Base-by-base conservation (phyloP, 2,888 invertebrate genomes). In the Geotrupes spiniger region DNA sequence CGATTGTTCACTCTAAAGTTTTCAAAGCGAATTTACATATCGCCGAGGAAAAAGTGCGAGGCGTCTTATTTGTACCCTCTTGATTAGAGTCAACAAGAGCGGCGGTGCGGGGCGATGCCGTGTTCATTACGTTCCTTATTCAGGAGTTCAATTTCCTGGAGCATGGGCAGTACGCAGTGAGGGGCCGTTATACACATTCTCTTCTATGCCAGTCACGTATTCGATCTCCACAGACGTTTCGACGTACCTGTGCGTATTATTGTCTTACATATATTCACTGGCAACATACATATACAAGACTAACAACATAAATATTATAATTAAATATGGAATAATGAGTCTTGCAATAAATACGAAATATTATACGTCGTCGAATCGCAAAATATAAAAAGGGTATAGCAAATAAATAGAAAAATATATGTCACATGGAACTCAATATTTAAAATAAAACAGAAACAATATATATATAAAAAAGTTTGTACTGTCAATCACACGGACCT, bases 131-230 rank as follows among this genome's bases (percentile, higher is more conserved):
- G 61, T 48, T 53, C 53, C 57, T 59, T 61, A 60, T 64, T 64
- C 62, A 57, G 57, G 52, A 60, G 59, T 64, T 63, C 64, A 63
- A 66, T 65, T 64, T 66, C 64, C 64, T 64, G 62, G 54, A 57
- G 54, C 59, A 56, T 49, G 51, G 51, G 48, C 49, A 52, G 54
- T 52, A 53, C 52, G 56, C 49, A 53, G 47, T 49, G 52, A 42
- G 50, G n/a, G 54, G 45, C 42, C 43, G 45, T 50, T 42, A 12
- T 28, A 42, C 33, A 49, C 26, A 37, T 27, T n/a, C 21, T 40
- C 15, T 28, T 12, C n/a, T 38, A 53, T 54, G 51, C 52, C 16
- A 49, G 50, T 55, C 57, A 59, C 59, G 59, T 57, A 53, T 54
- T 54, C 54, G 49, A 54, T 52, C 49, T 47, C 47, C 36, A 38